Conservation (phyloP, 1,140 invertebrate species). For the Elysia chlorotica region DNA sequence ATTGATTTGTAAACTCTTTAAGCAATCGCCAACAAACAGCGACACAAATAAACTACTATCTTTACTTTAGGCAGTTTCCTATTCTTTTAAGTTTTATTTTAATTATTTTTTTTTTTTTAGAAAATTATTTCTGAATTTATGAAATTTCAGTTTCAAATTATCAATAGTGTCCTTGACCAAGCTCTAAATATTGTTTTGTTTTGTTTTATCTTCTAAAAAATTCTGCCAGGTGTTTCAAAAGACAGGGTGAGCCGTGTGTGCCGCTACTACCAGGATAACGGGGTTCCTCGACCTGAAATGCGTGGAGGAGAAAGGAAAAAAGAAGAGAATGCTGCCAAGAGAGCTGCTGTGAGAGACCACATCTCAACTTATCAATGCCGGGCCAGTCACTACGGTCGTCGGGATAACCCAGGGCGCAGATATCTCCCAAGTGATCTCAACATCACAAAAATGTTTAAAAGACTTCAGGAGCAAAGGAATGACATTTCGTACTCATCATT, state of each 20-base stretch:
- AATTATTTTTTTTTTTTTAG: too few species aligned
- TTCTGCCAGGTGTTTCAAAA: slow-evolving; percentile 10
- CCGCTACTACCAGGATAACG: not conserved
- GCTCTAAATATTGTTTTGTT: too few species aligned
- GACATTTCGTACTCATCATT: not conserved
- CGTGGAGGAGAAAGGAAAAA: slow-evolving; percentile 1
- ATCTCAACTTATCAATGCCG: slow-evolving; percentile 14
- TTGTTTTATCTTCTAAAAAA: too few species aligned
- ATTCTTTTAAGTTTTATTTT: too few species aligned
- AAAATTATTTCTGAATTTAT: too few species aligned
- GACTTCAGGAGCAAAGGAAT: slow-evolving; percentile 20
- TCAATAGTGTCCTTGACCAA: too few species aligned
- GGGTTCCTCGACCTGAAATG: not conserved
- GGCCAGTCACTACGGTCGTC: slow-evolving; percentile 9
- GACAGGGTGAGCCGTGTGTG: not conserved
- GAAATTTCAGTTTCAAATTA: too few species aligned
- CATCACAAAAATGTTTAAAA: slow-evolving; percentile 11
- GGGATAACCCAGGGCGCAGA: slow-evolving; percentile 10
- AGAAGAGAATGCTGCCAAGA: not conserved
- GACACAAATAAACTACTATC: too few species aligned
- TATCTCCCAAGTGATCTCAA: slow-evolving; percentile 17
- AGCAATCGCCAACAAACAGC: too few species aligned
- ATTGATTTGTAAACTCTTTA: too few species aligned
- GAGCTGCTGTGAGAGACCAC: not conserved
- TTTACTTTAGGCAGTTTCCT: too few species aligned